Evolutionary conservation across 2,113 vertebrate genomes (phyloP).

Genomic region (Cryptomyrus ogoouensis): DNA sequence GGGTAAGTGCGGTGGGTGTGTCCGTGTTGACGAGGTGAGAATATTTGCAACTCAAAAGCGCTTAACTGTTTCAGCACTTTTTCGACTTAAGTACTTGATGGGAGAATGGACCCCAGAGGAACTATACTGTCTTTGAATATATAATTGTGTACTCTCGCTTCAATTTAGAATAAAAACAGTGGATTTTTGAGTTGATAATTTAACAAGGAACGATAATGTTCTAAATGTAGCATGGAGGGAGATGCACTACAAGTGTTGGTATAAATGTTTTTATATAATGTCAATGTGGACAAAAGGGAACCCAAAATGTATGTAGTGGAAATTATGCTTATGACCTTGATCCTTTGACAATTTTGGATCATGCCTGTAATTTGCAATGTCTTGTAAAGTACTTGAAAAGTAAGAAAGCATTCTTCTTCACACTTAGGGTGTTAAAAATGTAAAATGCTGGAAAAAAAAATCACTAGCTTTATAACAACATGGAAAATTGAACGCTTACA

Average conservation of each 20-base stretch:
- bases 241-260: neutral
- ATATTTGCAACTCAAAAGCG: no score
- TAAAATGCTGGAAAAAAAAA: neutral
- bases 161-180: neutral
- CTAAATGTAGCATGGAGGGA: neutral
- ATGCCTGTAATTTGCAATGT: constrained; percentile 53
- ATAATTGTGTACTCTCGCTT: neutral
- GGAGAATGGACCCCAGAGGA: neutral
- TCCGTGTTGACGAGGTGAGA: no score
- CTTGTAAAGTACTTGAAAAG: constrained; percentile 31
- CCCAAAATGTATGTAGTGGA: constrained; percentile 17
- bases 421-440: constrained; percentile 38
- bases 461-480: constrained; percentile 24
- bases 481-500: neutral
- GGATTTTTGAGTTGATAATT: neutral
- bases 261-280: neutral
- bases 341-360: constrained; percentile 75
- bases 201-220: neutral
- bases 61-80: neutral
- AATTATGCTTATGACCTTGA: constrained; percentile 54
- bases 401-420: constrained; percentile 37
- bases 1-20: no score
- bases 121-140: neutral
- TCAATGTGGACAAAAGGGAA: constrained; percentile 12
- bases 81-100: neutral